A percentile compares a stretch with the other conserved stretches of the same genome.
phyloP scores from a whole-genome alignment of 2,888 invertebrate species.

The Julus scanicus region DNA sequence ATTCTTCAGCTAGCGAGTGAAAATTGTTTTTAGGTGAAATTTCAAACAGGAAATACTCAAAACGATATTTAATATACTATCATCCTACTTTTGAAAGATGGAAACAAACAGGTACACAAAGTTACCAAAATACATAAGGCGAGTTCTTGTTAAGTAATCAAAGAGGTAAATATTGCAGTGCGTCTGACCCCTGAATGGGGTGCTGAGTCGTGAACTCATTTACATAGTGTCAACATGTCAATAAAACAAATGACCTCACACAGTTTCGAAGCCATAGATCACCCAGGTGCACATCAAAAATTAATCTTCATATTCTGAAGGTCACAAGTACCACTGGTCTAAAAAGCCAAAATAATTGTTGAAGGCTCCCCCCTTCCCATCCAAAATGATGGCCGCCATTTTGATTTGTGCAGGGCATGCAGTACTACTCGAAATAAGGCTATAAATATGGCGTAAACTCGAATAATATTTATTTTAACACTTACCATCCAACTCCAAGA shows the following conservation, averaged over 20 bases:
- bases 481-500: background rate
- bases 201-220: background rate
- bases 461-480: background rate
- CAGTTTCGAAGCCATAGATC: background rate
- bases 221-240: constrained; percentile 16
- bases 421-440: too few species aligned
- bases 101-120: background rate
- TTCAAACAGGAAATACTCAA: constrained; percentile 25
- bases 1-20: too few species aligned
- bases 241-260: background rate
- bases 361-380: too few species aligned
- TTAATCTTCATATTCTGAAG: background rate
- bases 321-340: background rate
- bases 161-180: background rate
- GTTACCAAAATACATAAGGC: background rate
- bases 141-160: background rate
- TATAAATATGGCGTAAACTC: background rate
- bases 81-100: background rate
- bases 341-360: background rate
- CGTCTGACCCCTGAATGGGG: background rate
- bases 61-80: background rate
- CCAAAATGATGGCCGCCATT: too few species aligned
- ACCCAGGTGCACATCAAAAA: background rate
- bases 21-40: background rate
- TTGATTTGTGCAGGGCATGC: too few species aligned